Evolutionary conservation across 2,797 vertebrate genomes (phyloP).

Genomic region (Artibeus lituratus): DNA sequence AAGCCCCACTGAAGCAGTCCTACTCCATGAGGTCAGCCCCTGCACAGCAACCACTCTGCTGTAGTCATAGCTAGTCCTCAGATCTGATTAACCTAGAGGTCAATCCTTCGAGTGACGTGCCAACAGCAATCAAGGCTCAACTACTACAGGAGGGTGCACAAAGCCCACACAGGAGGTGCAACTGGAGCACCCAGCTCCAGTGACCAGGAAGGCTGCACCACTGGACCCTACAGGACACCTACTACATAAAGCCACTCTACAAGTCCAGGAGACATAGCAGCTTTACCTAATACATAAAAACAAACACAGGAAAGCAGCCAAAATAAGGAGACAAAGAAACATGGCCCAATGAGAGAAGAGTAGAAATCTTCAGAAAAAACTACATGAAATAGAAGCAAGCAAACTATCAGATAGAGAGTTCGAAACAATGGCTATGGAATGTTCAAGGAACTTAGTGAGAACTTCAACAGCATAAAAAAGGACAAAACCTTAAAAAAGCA

Average conservation of each 20-base stretch:
- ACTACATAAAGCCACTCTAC: not conserved
- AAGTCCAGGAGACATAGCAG: not conserved
- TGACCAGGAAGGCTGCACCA: not conserved
- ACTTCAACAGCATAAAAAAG: not conserved
- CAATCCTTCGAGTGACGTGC: not conserved
- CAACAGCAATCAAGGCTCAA: not conserved
- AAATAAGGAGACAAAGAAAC: not conserved
- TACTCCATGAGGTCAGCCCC: not conserved
- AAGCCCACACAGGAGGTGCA: not conserved
- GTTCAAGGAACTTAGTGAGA: not conserved
- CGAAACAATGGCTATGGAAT: not conserved
- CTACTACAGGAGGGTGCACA: not conserved
- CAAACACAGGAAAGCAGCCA: not conserved
- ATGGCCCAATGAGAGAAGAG: not conserved
- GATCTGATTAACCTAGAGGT: not conserved
- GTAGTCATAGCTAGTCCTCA: not conserved
- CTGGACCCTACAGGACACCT: not conserved
- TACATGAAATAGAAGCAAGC: not conserved
- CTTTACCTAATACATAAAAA: not conserved
- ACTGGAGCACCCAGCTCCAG: not conserved
- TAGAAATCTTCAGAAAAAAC: not conserved
- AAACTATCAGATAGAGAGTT: not conserved
- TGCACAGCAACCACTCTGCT: not conserved
- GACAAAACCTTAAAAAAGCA: not conserved
- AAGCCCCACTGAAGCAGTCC: not conserved